phyloP scores from a whole-genome alignment of 2,888 invertebrate species.

The Andrena trimmerana region DNA sequence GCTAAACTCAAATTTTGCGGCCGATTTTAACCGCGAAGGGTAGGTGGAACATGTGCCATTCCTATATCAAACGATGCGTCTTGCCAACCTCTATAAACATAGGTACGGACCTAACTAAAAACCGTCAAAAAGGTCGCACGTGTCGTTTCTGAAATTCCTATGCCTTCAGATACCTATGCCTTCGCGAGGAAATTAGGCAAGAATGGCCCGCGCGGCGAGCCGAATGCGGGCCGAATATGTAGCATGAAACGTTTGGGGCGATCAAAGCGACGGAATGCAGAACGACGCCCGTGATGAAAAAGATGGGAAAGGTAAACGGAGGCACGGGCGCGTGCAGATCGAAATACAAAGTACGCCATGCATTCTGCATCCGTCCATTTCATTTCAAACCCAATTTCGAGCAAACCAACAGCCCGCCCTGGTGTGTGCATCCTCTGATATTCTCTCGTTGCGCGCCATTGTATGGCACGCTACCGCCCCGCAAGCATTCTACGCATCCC shows the following conservation, averaged over 20 bases:
- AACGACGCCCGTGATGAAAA: slow-evolving; percentile 44
- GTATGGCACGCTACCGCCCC: slow-evolving; percentile 28
- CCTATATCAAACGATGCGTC: no score
- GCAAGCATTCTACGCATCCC: slow-evolving; percentile 66
- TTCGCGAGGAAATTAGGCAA: slow-evolving; percentile 1
- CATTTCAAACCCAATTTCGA: slow-evolving; percentile 68
- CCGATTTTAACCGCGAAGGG: no score
- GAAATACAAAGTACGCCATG: slow-evolving; percentile 45
- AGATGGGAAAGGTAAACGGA: slow-evolving; percentile 33
- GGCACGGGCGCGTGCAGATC: neutral
- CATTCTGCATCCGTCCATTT: slow-evolving; percentile 62
- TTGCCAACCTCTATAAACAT: no score
- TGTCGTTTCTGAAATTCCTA: no score
- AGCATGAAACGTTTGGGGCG: slow-evolving; percentile 31
- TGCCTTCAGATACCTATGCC: neutral
- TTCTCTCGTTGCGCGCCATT: slow-evolving; percentile 29
- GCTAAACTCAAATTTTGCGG: no score
- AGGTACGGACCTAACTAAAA: no score
- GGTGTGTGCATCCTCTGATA: slow-evolving; percentile 21
- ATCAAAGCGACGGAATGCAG: slow-evolving; percentile 44
- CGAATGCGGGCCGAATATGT: slow-evolving; percentile 20
- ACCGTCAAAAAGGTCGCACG: no score
- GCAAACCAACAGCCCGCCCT: slow-evolving; percentile 32
- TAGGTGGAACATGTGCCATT: no score
- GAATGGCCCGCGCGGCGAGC: slow-evolving; percentile 2